Evolutionary conservation across 2,888 invertebrate species (phyloP), one percentile per base, ranked within the genome.

Genomic region (Synanthedon myopaeformis): DNA sequence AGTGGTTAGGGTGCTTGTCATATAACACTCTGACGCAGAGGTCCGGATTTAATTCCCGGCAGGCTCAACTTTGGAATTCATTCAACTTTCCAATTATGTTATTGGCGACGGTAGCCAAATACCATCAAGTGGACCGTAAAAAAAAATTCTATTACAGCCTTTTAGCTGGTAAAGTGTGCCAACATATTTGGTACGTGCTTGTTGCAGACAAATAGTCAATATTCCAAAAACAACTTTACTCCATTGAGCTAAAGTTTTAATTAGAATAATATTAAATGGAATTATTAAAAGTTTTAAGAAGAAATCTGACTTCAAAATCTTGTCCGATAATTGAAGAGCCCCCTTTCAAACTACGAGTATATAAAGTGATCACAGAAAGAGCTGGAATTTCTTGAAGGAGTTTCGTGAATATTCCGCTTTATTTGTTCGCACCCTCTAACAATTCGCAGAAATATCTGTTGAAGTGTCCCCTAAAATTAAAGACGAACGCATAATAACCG

Each of bases 351-450:
- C 45, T 45, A n/a, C n/a, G n/a, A n/a, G n/a, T n/a, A n/a, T 45
- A 13, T 45, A 45, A 13, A 45, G 45, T 45, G 45, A 45, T 45
- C 45, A 6, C 13, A 45, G 14, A 14, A 45, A 13, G 13, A 45
- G 45, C 45, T 14, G 45, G 14, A 45, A 45, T 45, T 45, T 45
- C 45, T 45, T 45, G 45, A 45, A 45, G 45, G 45, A 45, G 45
- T 45, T 45, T 58, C 53, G 56, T 55, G 57, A 56, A 57, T 57
- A 53, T 55, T 57, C 49, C 58, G 58, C 64, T 68, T 68, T 68
- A 70, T 70, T 70, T 66, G 64, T 67, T 66, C 63, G 62, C 64
- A 62, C 68, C 66, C 65, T 63, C 61, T 45, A n/a, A 45, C 45
- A 45, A 45, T 45, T 48, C 51, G 42, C 17, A 41, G 51, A 45